Conservation (phyloP, 2,888 invertebrate genomes). For the Scotopteryx bipunctaria region DNA sequence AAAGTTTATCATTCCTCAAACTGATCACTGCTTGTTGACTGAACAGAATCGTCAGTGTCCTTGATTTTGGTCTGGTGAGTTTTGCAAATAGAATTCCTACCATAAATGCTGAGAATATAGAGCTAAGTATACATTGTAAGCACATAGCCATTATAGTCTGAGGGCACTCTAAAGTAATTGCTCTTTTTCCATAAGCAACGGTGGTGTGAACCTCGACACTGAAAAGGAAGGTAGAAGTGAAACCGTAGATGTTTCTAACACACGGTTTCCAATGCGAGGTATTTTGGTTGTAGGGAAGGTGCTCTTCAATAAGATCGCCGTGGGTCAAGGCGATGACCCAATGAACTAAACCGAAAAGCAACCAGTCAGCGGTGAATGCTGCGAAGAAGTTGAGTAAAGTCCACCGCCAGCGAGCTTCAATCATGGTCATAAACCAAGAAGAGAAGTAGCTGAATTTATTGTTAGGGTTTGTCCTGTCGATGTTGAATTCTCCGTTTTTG, state of each 20-base stretch:
- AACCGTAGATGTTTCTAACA: slow-evolving; percentile 92
- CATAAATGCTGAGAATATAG: slow-evolving; percentile 92
- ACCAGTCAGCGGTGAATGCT: slow-evolving; percentile 94
- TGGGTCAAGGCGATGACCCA: slow-evolving; percentile 95
- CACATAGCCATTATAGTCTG: slow-evolving; percentile 97
- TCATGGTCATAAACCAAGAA: slow-evolving; percentile 91
- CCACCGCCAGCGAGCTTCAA: slow-evolving; percentile 96
- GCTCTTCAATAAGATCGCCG: slow-evolving; percentile 90
- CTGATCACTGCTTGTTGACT: slow-evolving; percentile 95
- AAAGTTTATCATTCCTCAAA: slow-evolving; percentile 92
- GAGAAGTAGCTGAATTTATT: slow-evolving; percentile 84
- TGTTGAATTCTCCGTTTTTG: slow-evolving; percentile 95
- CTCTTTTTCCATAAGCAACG: slow-evolving; percentile 93
- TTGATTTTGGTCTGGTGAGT: slow-evolving; percentile 95
- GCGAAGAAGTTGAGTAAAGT: slow-evolving; percentile 92
- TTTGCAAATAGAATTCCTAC: slow-evolving; percentile 97
- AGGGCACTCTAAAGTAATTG: slow-evolving; percentile 96
- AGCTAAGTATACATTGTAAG: slow-evolving; percentile 96
- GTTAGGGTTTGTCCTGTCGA: slow-evolving; percentile 86
- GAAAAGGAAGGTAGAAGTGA: slow-evolving; percentile 96
- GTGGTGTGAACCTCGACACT: slow-evolving; percentile 98
- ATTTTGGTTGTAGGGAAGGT: slow-evolving; percentile 82
- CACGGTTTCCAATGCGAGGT: slow-evolving; percentile 90
- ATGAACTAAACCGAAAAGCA: slow-evolving; percentile 94
- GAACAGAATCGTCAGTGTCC: slow-evolving; percentile 96